Evolutionary conservation across 2,797 vertebrate genomes (phyloP), one percentile per base, ranked within the genome.

Genomic region (Tenualosa thibaudeaui): DNA sequence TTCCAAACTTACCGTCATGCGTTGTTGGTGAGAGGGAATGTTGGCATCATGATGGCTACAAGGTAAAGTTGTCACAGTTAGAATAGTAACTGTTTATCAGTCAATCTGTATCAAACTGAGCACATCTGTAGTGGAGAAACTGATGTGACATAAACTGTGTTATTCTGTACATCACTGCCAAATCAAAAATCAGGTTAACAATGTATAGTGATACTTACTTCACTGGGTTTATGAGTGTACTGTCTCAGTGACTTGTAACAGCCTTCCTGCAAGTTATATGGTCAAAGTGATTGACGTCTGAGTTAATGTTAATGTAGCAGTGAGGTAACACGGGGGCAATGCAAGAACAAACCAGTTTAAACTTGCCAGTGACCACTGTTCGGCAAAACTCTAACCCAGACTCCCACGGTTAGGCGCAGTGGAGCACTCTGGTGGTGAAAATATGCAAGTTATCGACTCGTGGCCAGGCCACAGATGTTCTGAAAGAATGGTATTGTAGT

Each of bases 361-460:
- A 78, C 71, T 78, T 22, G 37, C 40, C 71, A 78, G 19, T 43
- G 17, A 78, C 71, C 46, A 78, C 43, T 78, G 17, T 46, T 46
- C 2, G 31, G 68, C 9, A 15, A 19, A 40, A 40, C 68, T 75
- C 31, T 75, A 10, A 46, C 40, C 71, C 17, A 37, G 40, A 78
- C 71, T 43, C 15, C 37, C 12, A 19, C 15, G 10, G 5, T 75
- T 19, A 43, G 40, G 17, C 71, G n/a, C 58, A 43, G 37, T 78
- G 71, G 71, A 78, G 71, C 71, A 46, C 71, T 43, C 71, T 78
- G 1, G 71, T 46, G 71, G 37, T 43, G 71, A 43, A 78, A 43
- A 78, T 75, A 15, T 40, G 68, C 37, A 43, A 19, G 9, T 78
- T 78, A 46, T 22, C 19, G 19, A 71, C 31, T 22, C 0, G 24